These are phyloP conservation scores for Charadrius vociferus DNA, from an alignment of 2,113 vertebrate genomes.

Conservation along the genomic window DNA sequence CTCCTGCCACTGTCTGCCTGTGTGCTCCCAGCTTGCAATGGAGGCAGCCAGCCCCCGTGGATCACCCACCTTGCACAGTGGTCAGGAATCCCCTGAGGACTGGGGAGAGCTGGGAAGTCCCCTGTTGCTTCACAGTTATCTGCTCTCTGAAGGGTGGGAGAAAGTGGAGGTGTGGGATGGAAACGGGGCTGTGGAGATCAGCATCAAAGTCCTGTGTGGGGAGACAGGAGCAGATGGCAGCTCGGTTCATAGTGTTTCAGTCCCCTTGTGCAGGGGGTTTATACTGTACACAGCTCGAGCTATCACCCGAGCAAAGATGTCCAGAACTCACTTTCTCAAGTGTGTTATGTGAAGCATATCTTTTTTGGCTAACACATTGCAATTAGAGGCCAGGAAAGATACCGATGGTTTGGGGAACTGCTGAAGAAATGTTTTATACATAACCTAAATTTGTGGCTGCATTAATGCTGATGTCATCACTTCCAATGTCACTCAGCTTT, in stretches of 20 bases:
- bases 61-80: rapidly evolving
- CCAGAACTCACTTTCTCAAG: neutral
- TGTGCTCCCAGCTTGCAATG: rapidly evolving
- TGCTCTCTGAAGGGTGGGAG: neutral
- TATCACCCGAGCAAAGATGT: neutral
- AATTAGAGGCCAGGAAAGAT: neutral
- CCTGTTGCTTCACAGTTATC: rapidly evolving
- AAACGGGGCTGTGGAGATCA: neutral
- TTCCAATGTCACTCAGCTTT: neutral
- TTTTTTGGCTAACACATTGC: neutral
- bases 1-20: neutral
- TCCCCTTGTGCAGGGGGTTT: neutral
- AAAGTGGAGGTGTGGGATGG: neutral
- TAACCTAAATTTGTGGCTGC: neutral
- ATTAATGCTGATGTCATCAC: neutral
- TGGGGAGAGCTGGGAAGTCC: neutral
- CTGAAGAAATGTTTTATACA: neutral
- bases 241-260: rapidly evolving
- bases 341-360: rapidly evolving
- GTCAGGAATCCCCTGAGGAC: too few relatives aligned
- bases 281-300: neutral
- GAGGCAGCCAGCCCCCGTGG: rapidly evolving
- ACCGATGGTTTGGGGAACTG: neutral
- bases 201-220: rapidly evolving
- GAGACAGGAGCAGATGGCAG: neutral